Evolutionary conservation across 2,888 invertebrate genomes (phyloP).

Genomic region (Mythimna pallens): DNA sequence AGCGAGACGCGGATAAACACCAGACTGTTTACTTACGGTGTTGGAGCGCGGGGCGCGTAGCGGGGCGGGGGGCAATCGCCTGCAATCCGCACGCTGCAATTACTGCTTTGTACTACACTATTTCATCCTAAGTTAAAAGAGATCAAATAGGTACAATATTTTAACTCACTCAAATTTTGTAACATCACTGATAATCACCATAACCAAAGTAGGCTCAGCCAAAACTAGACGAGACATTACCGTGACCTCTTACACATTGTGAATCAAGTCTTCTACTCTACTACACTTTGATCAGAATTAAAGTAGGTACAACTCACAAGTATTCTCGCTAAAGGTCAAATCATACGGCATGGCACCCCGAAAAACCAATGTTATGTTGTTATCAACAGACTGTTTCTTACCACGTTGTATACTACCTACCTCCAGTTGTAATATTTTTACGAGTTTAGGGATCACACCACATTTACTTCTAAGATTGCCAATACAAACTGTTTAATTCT

Average conservation of each 20-base stretch:
- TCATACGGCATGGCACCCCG: neutral
- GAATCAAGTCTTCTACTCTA: neutral
- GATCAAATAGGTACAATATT: slow-evolving; percentile 60
- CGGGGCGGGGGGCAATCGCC: slow-evolving; percentile 85
- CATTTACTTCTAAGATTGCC: neutral
- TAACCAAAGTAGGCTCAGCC: slow-evolving; percentile 9
- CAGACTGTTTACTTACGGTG: slow-evolving; percentile 91
- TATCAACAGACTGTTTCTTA: slow-evolving; percentile 10
- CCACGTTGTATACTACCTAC: too few species aligned
- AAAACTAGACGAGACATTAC: slow-evolving; percentile 6
- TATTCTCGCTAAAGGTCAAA: neutral
- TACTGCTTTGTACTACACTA: slow-evolving; percentile 86
- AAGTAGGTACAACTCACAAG: neutral
- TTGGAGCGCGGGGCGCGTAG: slow-evolving; percentile 85
- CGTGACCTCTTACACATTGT: neutral
- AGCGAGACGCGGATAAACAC: slow-evolving; percentile 91
- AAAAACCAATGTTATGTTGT: neutral
- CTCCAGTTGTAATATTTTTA: slow-evolving; percentile 1
- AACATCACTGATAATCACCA: slow-evolving; percentile 1
- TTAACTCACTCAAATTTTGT: slow-evolving; percentile 19
- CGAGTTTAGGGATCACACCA: slow-evolving; percentile 3
- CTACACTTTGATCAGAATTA: neutral
- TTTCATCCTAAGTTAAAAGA: slow-evolving; percentile 80
- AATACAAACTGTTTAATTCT: neutral
- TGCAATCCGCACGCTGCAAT: slow-evolving; percentile 90